Conservation (phyloP, 2,888 invertebrate genomes). For the Salticus scenicus region DNA sequence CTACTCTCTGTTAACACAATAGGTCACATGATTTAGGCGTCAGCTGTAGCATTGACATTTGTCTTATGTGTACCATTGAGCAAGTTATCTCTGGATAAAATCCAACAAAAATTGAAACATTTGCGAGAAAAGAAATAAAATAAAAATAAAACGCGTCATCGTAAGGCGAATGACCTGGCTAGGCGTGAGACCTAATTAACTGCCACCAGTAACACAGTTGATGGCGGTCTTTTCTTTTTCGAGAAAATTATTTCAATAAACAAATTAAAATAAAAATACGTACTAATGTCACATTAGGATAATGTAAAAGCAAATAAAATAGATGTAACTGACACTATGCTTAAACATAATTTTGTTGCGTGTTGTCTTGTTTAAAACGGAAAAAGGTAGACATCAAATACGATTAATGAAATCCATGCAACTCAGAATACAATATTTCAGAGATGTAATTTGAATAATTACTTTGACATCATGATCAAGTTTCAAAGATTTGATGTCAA, state of each 20-base stretch:
- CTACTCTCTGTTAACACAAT: constrained; percentile 16
- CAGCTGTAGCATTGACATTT: constrained; percentile 47
- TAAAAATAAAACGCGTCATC: neutral
- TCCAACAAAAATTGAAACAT: neutral
- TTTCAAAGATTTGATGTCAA: no score
- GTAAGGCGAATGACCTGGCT: neutral
- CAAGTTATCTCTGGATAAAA: neutral
- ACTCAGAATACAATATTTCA: no score
- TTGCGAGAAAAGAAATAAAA: neutral
- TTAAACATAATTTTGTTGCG: neutral
- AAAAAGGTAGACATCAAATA: neutral
- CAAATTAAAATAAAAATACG: neutral
- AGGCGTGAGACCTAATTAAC: neutral
- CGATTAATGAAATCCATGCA: no score
- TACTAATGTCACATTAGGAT: neutral
- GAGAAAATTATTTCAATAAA: neutral
- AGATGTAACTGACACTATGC: neutral
- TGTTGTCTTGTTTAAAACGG: neutral
- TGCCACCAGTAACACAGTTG: neutral
- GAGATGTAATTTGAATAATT: no score
- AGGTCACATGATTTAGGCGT: constrained; percentile 35
- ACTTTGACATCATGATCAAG: no score
- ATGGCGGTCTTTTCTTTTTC: neutral
- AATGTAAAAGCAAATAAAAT: neutral
- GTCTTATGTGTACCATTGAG: neutral